Evolutionary conservation across 1,140 invertebrate species (phyloP), one percentile per base, ranked within the genome.

Genomic region (Carposina sasakii): DNA sequence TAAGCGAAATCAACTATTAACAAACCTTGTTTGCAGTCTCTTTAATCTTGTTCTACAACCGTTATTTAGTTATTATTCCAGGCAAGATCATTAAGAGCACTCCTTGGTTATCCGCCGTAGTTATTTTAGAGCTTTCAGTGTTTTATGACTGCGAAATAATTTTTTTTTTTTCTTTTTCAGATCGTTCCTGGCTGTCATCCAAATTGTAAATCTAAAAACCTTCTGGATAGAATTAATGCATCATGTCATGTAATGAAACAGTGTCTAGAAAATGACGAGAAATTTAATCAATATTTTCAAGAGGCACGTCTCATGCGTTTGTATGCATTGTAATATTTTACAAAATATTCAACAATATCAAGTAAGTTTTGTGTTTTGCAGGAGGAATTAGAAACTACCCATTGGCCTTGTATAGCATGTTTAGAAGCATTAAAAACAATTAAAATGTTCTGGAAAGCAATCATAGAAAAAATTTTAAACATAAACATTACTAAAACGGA

Each of bases 391-490:
- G 68, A 84, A 65, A 81, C 81, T 3, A 63, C 64, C 15, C 61
- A 73, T 47, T 84, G 81, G 81, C 81, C 81, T 6, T 84, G 77
- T 48, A 76, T 81, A 36, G 58, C 60, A 64, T 84, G 77, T 50
- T 55, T 81, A 23, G 71, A 74, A 20, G 66, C 72, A 16, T 52
- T 84, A 3, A 81, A 81, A 56, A 70, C 63, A 36, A 70, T 84
- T n/a, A 81, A 76, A 60, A 69, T 81, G 61, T 72, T 81, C 62
- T 84, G 81, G 81, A 76, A 69, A 55, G 67, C 81, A 44, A 68
- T 84, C 10, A 23, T 71, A 22, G 71, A 81, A 43, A 81, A 67
- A 63, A 49, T 81, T 42, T 76, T 81, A 31, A 58, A 67, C 41
- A 49, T 83, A 16, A 57, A 63, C 15, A 37, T 75, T 37, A 39